Percentiles rank a stretch among this genome's conserved stretches.
Conservation (phyloP, 2,888 invertebrate species). For the Drosophila greeni region DNA sequence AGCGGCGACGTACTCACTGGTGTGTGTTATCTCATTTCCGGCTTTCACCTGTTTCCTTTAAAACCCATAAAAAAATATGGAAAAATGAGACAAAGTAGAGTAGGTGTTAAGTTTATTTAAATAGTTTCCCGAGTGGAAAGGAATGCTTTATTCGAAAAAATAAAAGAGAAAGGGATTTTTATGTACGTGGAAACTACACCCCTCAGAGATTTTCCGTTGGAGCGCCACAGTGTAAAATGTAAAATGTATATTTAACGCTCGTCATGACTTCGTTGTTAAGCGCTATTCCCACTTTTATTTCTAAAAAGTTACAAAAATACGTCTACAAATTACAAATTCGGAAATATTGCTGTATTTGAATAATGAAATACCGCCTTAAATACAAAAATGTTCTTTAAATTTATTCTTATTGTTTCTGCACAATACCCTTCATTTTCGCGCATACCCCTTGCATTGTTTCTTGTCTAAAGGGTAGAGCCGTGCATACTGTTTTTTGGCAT, state of each 20-base stretch:
- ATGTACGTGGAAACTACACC: neutral
- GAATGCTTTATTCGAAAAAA: neutral
- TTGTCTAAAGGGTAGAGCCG: neutral
- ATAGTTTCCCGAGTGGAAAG: neutral
- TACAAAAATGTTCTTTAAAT: neutral
- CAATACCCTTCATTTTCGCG: neutral
- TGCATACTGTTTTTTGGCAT: slow-evolving; percentile 57
- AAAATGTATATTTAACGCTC: slow-evolving; percentile 3
- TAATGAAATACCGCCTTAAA: neutral
- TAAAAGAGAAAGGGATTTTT: neutral
- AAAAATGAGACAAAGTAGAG: neutral
- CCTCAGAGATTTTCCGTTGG: neutral
- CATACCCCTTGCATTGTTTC: slow-evolving; percentile 1
- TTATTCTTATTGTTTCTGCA: neutral
- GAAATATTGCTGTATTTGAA: too few relatives aligned
- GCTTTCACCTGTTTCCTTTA: slow-evolving; percentile 18
- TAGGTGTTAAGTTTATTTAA: slow-evolving; percentile 1
- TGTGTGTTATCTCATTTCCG: slow-evolving; percentile 71
- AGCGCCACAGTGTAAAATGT: slow-evolving; percentile 16
- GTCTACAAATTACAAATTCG: too few relatives aligned
- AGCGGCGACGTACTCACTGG: slow-evolving; percentile 64
- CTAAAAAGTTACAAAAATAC: too few relatives aligned
- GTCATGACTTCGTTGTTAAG: too few relatives aligned
- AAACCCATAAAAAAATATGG: neutral
- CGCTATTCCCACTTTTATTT: too few relatives aligned